These are phyloP conservation scores for Litocranius walleri DNA, from an alignment of 2,113 vertebrate genomes.

Conservation along the genomic window DNA sequence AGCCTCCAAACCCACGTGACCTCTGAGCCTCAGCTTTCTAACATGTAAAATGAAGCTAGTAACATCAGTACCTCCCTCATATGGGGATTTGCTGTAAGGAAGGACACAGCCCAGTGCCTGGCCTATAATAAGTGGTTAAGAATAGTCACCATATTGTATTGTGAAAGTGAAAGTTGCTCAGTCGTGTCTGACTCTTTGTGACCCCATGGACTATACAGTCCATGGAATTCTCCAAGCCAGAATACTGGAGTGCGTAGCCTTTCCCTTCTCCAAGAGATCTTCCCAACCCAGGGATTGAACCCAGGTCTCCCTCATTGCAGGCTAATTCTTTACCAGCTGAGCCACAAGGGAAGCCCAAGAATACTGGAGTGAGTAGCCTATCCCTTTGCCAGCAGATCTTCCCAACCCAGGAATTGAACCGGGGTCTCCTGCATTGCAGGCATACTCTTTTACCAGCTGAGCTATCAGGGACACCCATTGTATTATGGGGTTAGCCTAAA, in stretches of 20 bases:
- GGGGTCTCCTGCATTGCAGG: no score
- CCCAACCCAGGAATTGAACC: not conserved
- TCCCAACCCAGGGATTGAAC: not conserved
- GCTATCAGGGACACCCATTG: not conserved
- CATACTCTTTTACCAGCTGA: not conserved
- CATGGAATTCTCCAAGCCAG: not conserved
- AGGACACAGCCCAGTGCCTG: not conserved
- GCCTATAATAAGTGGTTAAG: not conserved
- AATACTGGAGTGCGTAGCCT: not conserved
- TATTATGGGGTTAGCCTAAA: not conserved
- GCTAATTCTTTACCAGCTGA: not conserved
- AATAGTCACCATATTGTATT: rapidly evolving
- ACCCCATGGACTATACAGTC: not conserved
- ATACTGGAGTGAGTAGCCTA: not conserved
- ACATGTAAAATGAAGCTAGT: not conserved
- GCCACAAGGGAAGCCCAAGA: not conserved
- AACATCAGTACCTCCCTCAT: rapidly evolving
- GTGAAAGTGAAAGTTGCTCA: not conserved
- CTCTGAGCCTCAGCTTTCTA: not conserved
- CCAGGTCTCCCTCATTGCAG: not conserved
- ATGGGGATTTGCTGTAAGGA: rapidly evolving
- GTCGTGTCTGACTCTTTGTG: not conserved
- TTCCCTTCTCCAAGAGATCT: not conserved
- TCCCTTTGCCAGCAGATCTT: not conserved
- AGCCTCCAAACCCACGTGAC: no score